Evolutionary conservation across 2,888 invertebrate genomes (phyloP).

Genomic region (Eupithecia inturbata): DNA sequence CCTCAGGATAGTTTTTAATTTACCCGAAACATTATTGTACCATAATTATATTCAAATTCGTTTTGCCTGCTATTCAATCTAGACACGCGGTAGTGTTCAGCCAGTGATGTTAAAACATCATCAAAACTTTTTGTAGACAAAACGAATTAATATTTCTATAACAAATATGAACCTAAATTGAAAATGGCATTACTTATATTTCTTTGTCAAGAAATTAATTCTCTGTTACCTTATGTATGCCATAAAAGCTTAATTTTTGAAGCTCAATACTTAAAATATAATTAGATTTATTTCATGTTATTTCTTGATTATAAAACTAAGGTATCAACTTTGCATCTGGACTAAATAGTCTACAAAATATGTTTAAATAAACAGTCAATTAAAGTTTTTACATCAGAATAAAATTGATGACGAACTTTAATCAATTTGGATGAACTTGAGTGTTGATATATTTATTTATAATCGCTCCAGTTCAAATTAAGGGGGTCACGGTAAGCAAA

Average conservation of each 20-base stretch:
- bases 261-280: slow-evolving; percentile 25
- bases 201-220: slow-evolving; percentile 13
- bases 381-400: slow-evolving; percentile 11
- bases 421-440: slow-evolving; percentile 15
- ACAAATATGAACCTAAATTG: not conserved
- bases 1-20: not conserved
- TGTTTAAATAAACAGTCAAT: slow-evolving; percentile 19
- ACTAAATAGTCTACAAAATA: slow-evolving; percentile 7
- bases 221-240: slow-evolving; percentile 33
- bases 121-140: not conserved
- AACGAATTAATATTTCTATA: not conserved
- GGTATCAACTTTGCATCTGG: slow-evolving; percentile 13
- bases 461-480: slow-evolving; percentile 37
- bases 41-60: not conserved
- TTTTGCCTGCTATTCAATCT: not conserved
- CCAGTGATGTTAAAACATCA: not conserved
- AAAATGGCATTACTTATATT: slow-evolving; percentile 4
- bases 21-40: not conserved
- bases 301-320: slow-evolving; percentile 18
- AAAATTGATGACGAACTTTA: not conserved
- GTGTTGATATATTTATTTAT: slow-evolving; percentile 19
- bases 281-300: slow-evolving; percentile 21
- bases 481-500: slow-evolving; percentile 58
- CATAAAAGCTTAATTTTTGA: slow-evolving; percentile 31
- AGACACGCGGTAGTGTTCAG: not conserved